Evolutionary conservation across 2,113 vertebrate species (phyloP).

Genomic region (Athene cunicularia): DNA sequence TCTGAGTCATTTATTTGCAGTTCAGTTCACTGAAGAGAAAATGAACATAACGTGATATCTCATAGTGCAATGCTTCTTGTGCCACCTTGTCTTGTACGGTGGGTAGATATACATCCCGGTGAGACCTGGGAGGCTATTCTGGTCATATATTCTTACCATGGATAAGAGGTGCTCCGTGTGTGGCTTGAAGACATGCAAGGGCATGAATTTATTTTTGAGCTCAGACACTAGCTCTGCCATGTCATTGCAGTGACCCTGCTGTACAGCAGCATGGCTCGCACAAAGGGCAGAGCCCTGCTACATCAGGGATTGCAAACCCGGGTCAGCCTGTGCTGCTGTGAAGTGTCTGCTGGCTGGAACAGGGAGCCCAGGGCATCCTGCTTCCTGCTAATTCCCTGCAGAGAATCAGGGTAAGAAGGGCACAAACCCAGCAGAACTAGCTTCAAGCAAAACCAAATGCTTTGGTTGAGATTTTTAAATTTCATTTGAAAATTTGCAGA

Average conservation of each 20-base stretch:
- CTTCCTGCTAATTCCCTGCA: not conserved
- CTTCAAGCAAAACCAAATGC: not conserved
- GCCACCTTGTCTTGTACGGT: not conserved
- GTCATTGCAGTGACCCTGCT: not conserved
- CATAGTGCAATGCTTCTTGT: not conserved
- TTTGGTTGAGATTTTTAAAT: not conserved
- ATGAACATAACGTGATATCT: not conserved
- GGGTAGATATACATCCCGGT: not conserved
- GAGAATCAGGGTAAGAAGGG: not conserved
- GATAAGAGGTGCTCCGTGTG: not conserved
- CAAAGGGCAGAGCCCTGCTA: not conserved
- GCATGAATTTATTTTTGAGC: not conserved
- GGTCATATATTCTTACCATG: not conserved
- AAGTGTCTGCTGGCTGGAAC: not conserved
- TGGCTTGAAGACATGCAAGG: not conserved
- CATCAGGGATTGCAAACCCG: accelerated
- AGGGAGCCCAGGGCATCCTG: not conserved
- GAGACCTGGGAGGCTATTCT: not conserved
- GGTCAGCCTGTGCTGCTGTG: not conserved
- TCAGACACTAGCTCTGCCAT: not conserved
- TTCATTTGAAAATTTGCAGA: not conserved
- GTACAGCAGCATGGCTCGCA: not conserved
- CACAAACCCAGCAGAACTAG: not conserved
- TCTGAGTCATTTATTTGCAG: slow-evolving; percentile 35
- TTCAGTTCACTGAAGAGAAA: slow-evolving; percentile 6